phyloP scores from a whole-genome alignment of 2,113 vertebrate species.

The Erythrocercus mccallii region DNA sequence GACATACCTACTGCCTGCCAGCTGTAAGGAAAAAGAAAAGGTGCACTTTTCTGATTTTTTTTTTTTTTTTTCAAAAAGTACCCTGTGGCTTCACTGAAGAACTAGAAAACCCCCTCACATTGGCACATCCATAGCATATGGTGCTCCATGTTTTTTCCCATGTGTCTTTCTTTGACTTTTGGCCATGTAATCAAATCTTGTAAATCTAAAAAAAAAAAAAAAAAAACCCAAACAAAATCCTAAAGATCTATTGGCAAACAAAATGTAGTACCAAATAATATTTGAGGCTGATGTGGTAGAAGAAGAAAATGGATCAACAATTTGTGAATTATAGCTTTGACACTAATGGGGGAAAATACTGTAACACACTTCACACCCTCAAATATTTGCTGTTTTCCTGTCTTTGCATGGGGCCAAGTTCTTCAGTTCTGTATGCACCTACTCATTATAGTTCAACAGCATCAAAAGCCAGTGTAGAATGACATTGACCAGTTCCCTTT shows the following conservation, averaged over 20 bases:
- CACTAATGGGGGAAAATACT: conserved; percentile 24
- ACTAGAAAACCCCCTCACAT: conserved; percentile 24
- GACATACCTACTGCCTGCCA: neutral
- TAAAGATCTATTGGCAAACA: conserved; percentile 47
- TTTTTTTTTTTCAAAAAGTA: neutral
- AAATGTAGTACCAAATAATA: conserved; percentile 68
- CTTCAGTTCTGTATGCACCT: conserved; percentile 14
- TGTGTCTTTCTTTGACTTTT: conserved; percentile 56
- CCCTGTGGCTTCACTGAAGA: conserved; percentile 22
- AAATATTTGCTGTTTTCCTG: conserved; percentile 49
- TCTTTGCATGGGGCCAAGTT: conserved; percentile 2
- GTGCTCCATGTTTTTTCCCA: neutral
- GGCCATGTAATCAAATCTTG: conserved; percentile 27
- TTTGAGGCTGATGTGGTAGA: conserved; percentile 58
- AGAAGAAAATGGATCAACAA: conserved; percentile 66
- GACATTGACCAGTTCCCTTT: conserved; percentile 67
- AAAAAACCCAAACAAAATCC: neutral
- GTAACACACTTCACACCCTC: conserved; percentile 45
- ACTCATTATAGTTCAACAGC: conserved; percentile 11
- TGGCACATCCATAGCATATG: neutral
- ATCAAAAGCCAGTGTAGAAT: conserved; percentile 30
- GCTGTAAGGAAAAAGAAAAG: neutral
- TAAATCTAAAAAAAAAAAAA: neutral
- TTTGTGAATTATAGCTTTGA: conserved; percentile 70
- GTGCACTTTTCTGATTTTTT: neutral